phyloP scores from a whole-genome alignment of 2,888 invertebrate genomes.

The Lagria hirta region DNA sequence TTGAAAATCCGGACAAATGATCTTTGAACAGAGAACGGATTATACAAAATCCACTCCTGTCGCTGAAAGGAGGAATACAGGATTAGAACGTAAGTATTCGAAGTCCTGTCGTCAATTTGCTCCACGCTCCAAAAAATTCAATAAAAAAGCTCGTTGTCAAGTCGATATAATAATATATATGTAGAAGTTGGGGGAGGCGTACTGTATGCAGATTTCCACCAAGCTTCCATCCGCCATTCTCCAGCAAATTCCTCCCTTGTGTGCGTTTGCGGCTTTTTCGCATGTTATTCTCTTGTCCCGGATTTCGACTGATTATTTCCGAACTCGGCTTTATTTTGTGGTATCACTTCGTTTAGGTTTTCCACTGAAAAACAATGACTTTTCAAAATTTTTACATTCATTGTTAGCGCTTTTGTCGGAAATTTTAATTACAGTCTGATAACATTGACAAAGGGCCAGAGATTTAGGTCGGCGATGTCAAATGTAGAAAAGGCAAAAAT shows the following conservation, averaged over 20 bases:
- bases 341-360: constrained; percentile 1
- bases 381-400: no score
- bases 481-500: no score
- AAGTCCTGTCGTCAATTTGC: constrained; percentile 20
- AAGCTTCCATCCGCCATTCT: constrained; percentile 6
- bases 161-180: constrained; percentile 12
- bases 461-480: no score
- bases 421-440: no score
- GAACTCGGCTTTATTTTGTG: constrained; percentile 1
- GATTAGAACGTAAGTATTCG: constrained; percentile 21
- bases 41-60: constrained; percentile 22
- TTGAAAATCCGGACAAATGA: constrained; percentile 21
- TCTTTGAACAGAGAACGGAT: constrained; percentile 22
- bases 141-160: constrained; percentile 20
- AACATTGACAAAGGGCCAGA: no score
- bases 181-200: constrained; percentile 6
- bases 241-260: constrained; percentile 3
- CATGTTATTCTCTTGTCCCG: constrained; percentile 7
- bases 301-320: constrained; percentile 5
- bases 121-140: constrained; percentile 19
- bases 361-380: constrained; percentile 5
- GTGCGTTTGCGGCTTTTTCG: constrained; percentile 9
- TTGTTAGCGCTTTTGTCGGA: no score
- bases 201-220: constrained; percentile 9
- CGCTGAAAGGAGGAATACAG: constrained; percentile 17